Percentiles rank a stretch among this genome's conserved stretches.
Conservation (phyloP, 2,888 invertebrate species). For the Acronicta leporina region DNA sequence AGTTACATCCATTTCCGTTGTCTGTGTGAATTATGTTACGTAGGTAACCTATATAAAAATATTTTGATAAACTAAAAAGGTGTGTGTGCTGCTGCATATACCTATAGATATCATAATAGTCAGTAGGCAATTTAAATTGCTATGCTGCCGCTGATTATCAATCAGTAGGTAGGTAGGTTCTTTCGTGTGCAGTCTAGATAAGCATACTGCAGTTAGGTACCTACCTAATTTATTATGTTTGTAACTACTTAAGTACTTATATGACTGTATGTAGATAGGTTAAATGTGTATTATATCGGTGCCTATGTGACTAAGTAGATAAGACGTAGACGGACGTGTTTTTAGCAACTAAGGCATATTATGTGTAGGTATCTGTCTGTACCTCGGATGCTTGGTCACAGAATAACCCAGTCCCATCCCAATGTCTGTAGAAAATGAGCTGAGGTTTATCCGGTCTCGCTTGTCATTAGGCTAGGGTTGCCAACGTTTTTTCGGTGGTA, state of each 20-base stretch:
- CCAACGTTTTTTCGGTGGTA: no score
- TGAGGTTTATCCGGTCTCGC: constrained; percentile 58
- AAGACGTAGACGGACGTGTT: constrained; percentile 18
- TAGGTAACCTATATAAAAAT: constrained; percentile 9
- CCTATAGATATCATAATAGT: background rate
- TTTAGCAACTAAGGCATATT: no score
- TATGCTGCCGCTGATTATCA: constrained; percentile 28
- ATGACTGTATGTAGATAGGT: constrained; percentile 18
- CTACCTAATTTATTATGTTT: no score
- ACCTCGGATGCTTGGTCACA: background rate
- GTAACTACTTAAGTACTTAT: background rate
- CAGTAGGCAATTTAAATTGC: constrained; percentile 16
- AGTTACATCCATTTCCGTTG: constrained; percentile 16
- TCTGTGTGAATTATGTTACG: constrained; percentile 14
- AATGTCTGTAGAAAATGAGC: constrained; percentile 57
- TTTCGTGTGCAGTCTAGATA: constrained; percentile 65
- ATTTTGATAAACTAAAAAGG: constrained; percentile 16
- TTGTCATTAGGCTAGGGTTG: no score
- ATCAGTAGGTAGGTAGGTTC: constrained; percentile 21
- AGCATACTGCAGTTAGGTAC: constrained; percentile 49
- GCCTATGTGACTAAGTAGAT: constrained; percentile 44
- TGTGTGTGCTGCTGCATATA: constrained; percentile 1
- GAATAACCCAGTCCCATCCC: no score
- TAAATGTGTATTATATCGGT: no score
- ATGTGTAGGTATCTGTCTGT: background rate